Percentiles rank a stretch among this genome's conserved stretches.
phyloP scores from a whole-genome alignment of 1,140 invertebrate genomes.

The Drosophila pallidifrons region DNA sequence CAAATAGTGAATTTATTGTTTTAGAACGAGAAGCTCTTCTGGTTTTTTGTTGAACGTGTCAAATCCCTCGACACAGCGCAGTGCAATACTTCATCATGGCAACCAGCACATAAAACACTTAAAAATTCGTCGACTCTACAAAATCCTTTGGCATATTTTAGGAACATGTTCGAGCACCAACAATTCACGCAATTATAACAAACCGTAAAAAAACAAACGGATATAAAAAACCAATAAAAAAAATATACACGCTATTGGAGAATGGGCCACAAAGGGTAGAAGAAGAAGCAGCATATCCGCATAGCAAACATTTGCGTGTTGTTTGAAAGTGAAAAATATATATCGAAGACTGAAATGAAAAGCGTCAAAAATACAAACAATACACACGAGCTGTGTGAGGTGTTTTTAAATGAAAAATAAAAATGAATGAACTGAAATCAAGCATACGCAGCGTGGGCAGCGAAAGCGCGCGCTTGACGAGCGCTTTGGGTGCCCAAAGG shows the following conservation, averaged over 20 bases:
- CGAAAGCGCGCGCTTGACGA: background rate
- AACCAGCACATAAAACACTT: conserved; percentile 33
- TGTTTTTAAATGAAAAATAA: conserved; percentile 10
- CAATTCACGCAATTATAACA: conserved; percentile 38
- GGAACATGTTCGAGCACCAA: conserved; percentile 15
- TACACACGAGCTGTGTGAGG: conserved; percentile 1
- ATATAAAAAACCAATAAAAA: conserved; percentile 24
- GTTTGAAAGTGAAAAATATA: conserved; percentile 14
- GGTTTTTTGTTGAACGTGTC: conserved; percentile 37
- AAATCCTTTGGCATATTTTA: conserved; percentile 44
- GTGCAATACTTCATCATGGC: conserved; percentile 19
- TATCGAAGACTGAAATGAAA: conserved; percentile 24
- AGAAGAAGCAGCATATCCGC: background rate
- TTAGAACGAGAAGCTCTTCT: background rate
- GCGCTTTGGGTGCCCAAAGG: background rate
- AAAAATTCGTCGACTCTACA: conserved; percentile 11
- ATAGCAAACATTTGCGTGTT: conserved; percentile 13
- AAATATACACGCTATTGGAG: conserved; percentile 3
- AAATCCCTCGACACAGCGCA: conserved; percentile 29
- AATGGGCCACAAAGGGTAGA: too few species aligned
- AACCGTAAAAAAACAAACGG: background rate
- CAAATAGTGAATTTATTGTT: conserved; percentile 27
- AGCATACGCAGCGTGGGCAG: conserved; percentile 28
- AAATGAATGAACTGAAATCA: background rate
- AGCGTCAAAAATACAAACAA: conserved; percentile 20